phyloP scores from a whole-genome alignment of 1,140 invertebrate genomes.

The Drosophila lacertosa region DNA sequence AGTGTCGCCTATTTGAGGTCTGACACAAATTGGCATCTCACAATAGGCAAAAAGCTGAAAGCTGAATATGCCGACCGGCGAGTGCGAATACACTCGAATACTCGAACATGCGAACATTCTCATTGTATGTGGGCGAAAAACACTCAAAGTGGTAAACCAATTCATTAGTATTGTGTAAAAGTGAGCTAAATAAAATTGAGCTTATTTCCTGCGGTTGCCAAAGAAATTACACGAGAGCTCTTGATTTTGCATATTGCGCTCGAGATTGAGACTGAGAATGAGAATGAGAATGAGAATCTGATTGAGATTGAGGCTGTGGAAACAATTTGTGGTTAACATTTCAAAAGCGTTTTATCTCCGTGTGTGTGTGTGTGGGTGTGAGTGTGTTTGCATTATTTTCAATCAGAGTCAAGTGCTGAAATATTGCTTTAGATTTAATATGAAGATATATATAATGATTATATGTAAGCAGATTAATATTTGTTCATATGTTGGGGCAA shows the following conservation, averaged over 20 bases:
- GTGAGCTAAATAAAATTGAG: slow-evolving; percentile 46
- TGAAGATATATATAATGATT: too few relatives aligned
- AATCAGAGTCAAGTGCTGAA: background rate
- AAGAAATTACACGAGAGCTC: background rate
- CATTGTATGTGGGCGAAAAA: slow-evolving; percentile 38
- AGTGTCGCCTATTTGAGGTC: slow-evolving; percentile 61
- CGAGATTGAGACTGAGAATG: background rate
- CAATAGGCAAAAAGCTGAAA: slow-evolving; percentile 39
- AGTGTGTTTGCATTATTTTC: background rate
- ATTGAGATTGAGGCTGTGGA: background rate
- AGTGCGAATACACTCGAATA: slow-evolving; percentile 32
- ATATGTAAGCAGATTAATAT: too few relatives aligned
- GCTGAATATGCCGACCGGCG: slow-evolving; percentile 10
- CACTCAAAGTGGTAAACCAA: slow-evolving; percentile 45
- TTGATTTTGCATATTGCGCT: background rate
- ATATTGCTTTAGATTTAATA: too few relatives aligned
- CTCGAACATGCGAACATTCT: too few relatives aligned
- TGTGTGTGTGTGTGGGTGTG: background rate
- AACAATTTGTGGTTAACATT: background rate
- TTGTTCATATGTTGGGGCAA: too few relatives aligned
- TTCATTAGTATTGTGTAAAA: slow-evolving; percentile 44
- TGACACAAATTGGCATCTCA: slow-evolving; percentile 69
- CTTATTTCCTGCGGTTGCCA: slow-evolving; percentile 39
- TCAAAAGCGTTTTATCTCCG: background rate
- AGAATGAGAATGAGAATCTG: too few relatives aligned